phyloP scores from a whole-genome alignment of 2,113 vertebrate species.

The Elephas maximus region DNA sequence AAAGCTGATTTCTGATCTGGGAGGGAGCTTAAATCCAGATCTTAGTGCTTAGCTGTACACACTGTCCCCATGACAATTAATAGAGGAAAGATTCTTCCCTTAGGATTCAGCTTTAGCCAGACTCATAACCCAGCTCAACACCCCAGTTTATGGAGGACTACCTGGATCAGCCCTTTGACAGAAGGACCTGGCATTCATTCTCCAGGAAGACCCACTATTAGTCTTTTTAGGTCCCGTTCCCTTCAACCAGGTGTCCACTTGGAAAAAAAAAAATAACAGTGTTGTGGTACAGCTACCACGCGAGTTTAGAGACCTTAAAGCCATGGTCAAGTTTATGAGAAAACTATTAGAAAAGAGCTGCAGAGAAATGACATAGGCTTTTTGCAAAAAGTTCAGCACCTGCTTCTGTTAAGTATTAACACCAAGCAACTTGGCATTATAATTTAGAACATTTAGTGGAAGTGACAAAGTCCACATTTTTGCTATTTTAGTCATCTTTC shows the following conservation, averaged over 20 bases:
- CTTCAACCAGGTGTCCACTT: not conserved
- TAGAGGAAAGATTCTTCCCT: not conserved
- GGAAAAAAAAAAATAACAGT: too few species aligned
- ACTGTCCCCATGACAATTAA: not conserved
- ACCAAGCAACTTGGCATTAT: not conserved
- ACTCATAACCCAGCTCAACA: not conserved
- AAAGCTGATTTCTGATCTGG: not conserved
- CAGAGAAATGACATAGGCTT: not conserved
- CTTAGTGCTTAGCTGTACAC: not conserved
- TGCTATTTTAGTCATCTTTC: not conserved
- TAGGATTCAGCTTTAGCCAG: not conserved
- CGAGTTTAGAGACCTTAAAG: not conserved
- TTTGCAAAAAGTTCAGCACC: not conserved
- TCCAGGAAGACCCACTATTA: not conserved
- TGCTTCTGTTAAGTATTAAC: not conserved
- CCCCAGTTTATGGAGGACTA: fast-evolving
- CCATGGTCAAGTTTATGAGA: not conserved
- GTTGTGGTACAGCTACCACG: not conserved
- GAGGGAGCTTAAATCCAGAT: not conserved
- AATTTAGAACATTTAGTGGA: conserved; percentile 10
- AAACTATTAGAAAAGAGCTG: not conserved
- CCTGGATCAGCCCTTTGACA: not conserved
- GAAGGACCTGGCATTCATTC: not conserved
- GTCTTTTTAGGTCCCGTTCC: not conserved
- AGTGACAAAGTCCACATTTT: not conserved